Base-by-base conservation (phyloP, 2,797 vertebrate species). In the Pantherophis vulpinus region DNA sequence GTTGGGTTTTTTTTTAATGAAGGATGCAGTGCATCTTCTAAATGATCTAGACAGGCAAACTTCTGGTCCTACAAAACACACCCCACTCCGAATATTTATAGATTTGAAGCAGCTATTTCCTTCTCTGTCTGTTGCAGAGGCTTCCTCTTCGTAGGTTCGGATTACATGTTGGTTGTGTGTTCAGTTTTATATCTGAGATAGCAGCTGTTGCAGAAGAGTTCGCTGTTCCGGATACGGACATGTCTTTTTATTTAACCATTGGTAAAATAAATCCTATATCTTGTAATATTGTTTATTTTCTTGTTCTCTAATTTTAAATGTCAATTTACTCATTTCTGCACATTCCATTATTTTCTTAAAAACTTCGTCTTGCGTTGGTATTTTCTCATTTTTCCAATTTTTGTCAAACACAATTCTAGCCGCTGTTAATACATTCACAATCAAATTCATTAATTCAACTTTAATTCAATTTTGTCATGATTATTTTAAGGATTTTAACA, bases 201-300 rank as follows among this genome's bases (percentile, higher is more conserved):
- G 98, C 99, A 99, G 98, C 98, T 94, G 90, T 99, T 99, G 98
- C 99, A 99, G 98, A 98, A 99, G 94, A 99, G 98, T 94, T 99
- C 98, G 95, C 98, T 98, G 98, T 98, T 99, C 97, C 99, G 98
- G 98, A 99, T 99, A 97, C 99, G 98, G 97, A 99, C 99, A 42
- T 42, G 42, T 42, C 42, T 42, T 42, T 42, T 42, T 42, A 42
- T 42, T 4, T 42, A 42, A 42, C 42, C 42, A 42, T 42, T 42
- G 42, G 42, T 42, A 42, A 42, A 42, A 42, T 42, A 42, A 42
- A 42, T 42, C 4, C 42, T 4, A 42, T 42, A 42, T 42, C 42
- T 42, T 42, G 42, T 42, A 42, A 42, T 42, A 42, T 42, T 42
- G 42, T 42, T 42, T 42, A 42, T 42, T 4, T 42, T 42, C 4